These are phyloP conservation scores for Hydractinia echinata DNA, from an alignment of 30 jellyfish, hydroid and myxozoan species.

Conservation along the genomic window DNA sequence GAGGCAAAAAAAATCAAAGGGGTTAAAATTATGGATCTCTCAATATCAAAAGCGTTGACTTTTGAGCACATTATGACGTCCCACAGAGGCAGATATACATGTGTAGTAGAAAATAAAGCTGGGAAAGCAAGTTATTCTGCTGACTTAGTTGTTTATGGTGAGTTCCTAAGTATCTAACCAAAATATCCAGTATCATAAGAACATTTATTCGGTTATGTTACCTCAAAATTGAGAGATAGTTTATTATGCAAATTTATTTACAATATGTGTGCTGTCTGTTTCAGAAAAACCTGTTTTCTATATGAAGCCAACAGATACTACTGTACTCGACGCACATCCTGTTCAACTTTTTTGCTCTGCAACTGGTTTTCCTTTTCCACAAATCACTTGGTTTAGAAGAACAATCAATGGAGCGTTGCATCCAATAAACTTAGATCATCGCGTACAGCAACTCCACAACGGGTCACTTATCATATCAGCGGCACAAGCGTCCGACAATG, in stretches of 20 bases:
- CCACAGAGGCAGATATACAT: constrained; percentile 89
- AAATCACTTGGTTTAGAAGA: constrained; percentile 71
- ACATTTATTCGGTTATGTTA: neutral
- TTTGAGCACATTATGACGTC: constrained; percentile 48
- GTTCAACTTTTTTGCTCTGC: constrained; percentile 58
- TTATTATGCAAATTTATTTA: neutral
- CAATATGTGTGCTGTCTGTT: neutral
- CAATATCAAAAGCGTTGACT: constrained; percentile 42
- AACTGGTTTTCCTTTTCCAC: constrained; percentile 86
- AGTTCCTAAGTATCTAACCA: neutral
- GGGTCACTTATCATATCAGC: constrained; percentile 55
- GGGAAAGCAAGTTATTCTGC: constrained; percentile 66
- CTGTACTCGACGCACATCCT: constrained; percentile 49
- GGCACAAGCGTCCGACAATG: constrained; percentile 61
- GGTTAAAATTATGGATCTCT: constrained; percentile 40
- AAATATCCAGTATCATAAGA: neutral
- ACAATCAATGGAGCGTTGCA: neutral
- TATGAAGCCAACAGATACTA: constrained; percentile 46
- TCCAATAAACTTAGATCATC: constrained; percentile 30
- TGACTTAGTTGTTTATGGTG: constrained; percentile 75
- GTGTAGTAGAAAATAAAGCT: constrained; percentile 71
- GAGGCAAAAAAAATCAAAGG: constrained; percentile 34
- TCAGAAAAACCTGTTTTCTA: constrained; percentile 41
- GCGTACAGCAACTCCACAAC: constrained; percentile 55
- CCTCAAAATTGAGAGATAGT: neutral